Percentiles rank a stretch among this genome's conserved stretches.
These are phyloP conservation scores for Trachemys scripta DNA, from an alignment of 2,113 vertebrate genomes.

Conservation along the genomic window DNA sequence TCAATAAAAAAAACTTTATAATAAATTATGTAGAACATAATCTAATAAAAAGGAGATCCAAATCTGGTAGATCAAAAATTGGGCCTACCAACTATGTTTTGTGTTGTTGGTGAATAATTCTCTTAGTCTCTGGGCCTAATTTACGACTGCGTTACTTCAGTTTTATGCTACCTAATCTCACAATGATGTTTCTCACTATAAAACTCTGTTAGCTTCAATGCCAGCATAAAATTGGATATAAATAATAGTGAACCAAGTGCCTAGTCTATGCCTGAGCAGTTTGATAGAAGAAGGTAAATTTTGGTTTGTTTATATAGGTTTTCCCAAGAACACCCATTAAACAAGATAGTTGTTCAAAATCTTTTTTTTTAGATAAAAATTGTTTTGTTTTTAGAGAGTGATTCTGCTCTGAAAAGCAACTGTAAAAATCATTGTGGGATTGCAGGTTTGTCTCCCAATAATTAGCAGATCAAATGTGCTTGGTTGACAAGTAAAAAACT, in stretches of 20 bases:
- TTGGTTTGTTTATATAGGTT: neutral
- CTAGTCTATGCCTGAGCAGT: neutral
- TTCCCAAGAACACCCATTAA: neutral
- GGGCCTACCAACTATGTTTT: neutral
- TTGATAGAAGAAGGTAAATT: neutral
- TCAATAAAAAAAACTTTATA: neutral
- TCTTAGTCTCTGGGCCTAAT: neutral
- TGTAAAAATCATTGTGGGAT: neutral
- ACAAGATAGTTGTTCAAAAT: neutral
- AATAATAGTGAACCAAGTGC: neutral
- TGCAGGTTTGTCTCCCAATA: neutral
- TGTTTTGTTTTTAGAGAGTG: neutral
- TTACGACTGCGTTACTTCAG: rapidly evolving
- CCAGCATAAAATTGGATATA: neutral
- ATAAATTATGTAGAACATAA: neutral
- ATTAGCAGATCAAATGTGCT: neutral
- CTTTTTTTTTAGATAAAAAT: neutral
- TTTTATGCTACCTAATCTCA: neutral
- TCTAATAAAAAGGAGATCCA: neutral
- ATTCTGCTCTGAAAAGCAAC: neutral
- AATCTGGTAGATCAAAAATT: neutral
- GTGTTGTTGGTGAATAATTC: neutral
- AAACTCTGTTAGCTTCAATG: neutral
- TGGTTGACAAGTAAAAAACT: neutral
- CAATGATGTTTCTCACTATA: neutral